A percentile compares a stretch with the other conserved stretches of the same genome.
phyloP scores from a whole-genome alignment of 2,888 invertebrate species.

The Dasypogon diadema region DNA sequence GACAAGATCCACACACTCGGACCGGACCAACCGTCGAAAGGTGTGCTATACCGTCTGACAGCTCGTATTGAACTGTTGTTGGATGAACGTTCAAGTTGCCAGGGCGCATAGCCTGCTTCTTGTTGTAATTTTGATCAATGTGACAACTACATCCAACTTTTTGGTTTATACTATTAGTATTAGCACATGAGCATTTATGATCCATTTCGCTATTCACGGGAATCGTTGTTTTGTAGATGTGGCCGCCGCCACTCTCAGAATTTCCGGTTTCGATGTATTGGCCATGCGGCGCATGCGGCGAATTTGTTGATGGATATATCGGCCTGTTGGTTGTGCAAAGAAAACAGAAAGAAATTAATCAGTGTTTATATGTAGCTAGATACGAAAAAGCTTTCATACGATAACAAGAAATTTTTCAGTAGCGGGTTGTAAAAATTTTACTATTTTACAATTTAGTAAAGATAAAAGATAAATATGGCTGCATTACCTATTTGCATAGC shows the following conservation, averaged over 20 bases:
- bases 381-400: too few relatives aligned
- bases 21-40: slow-evolving; percentile 52
- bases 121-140: slow-evolving; percentile 19
- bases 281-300: slow-evolving; percentile 51
- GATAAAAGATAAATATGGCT: too few relatives aligned
- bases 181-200: not conserved
- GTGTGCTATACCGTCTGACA: slow-evolving; percentile 64
- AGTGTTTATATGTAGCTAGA: too few relatives aligned
- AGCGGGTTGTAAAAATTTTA: too few relatives aligned
- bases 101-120: not conserved
- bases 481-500: too few relatives aligned
- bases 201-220: slow-evolving; percentile 61
- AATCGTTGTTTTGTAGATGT: slow-evolving; percentile 65
- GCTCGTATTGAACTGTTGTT: slow-evolving; percentile 66
- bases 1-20: not conserved
- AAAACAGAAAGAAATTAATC: slow-evolving; percentile 1
- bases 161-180: not conserved
- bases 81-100: slow-evolving; percentile 46
- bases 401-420: too few relatives aligned
- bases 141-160: slow-evolving; percentile 6
- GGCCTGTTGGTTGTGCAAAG: not conserved
- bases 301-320: slow-evolving; percentile 49
- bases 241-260: slow-evolving; percentile 53
- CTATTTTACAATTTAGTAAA: too few relatives aligned
- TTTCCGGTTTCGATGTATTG: slow-evolving; percentile 39